Evolutionary conservation across 1,140 invertebrate genomes (phyloP).

Genomic region (Acromyrmex charruanus): DNA sequence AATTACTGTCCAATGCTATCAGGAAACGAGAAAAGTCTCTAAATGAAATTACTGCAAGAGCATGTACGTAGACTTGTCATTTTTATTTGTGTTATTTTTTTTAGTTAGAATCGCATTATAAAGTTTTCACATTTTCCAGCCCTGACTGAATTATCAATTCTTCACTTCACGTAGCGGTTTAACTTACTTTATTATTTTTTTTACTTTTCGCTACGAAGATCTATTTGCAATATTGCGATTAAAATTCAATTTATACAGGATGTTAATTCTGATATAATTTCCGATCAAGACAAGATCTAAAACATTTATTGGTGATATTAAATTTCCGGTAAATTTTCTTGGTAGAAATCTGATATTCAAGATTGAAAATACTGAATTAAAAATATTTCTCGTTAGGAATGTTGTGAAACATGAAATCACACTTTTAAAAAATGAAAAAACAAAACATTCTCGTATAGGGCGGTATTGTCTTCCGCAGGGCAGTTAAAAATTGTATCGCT

Average conservation of each 20-base stretch:
- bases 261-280: background rate
- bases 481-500: slow-evolving; percentile 52
- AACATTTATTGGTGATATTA: background rate
- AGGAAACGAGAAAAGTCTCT: background rate
- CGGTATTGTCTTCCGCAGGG: slow-evolving; percentile 12
- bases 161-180: no score
- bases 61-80: background rate
- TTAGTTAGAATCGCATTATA: background rate
- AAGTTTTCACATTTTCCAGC: background rate
- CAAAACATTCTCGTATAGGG: background rate
- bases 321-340: background rate
- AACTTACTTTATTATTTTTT: no score
- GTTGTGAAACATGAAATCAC: background rate
- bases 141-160: background rate
- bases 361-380: background rate
- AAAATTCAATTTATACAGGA: background rate
- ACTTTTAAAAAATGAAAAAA: background rate
- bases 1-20: background rate
- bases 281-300: background rate
- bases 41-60: background rate
- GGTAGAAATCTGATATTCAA: background rate
- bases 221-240: background rate
- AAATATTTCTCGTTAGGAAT: background rate
- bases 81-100: background rate
- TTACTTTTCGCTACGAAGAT: no score